Evolutionary conservation across 2,797 vertebrate species (phyloP).

Genomic region (Alosa sapidissima): DNA sequence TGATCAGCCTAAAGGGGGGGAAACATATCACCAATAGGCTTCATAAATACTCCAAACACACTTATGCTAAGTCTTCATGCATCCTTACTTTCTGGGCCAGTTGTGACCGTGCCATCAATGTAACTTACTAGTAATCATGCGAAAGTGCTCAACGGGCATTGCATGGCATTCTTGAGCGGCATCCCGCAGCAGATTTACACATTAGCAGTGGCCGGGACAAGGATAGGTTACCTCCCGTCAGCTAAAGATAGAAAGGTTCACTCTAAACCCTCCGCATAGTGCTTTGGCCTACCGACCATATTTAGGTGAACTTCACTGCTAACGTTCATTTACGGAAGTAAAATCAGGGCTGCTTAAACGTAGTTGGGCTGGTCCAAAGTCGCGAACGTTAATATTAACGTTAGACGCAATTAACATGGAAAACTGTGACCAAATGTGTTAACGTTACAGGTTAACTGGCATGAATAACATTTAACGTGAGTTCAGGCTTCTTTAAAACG

Average conservation of each 20-base stretch:
- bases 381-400: not conserved
- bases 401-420: too few species aligned
- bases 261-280: not conserved
- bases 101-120: not conserved
- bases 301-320: not conserved
- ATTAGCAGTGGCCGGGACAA: constrained; percentile 5
- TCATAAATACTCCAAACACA: not conserved
- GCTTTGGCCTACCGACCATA: not conserved
- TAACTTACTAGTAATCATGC: not conserved
- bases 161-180: not conserved
- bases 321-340: not conserved
- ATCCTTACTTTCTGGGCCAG: not conserved
- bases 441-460: too few species aligned
- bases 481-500: too few species aligned
- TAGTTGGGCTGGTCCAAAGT: not conserved
- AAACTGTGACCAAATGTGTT: too few species aligned
- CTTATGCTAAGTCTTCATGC: not conserved
- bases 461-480: too few species aligned
- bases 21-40: constrained; percentile 16
- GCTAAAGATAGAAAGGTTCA: constrained; percentile 16
- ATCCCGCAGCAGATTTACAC: constrained; percentile 19
- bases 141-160: not conserved
- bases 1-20: constrained; percentile 81
- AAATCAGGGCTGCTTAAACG: not conserved
- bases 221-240: constrained; percentile 11